Evolutionary conservation across 2,888 invertebrate genomes (phyloP), one percentile per base, ranked within the genome.

Genomic region (Thera britannica): DNA sequence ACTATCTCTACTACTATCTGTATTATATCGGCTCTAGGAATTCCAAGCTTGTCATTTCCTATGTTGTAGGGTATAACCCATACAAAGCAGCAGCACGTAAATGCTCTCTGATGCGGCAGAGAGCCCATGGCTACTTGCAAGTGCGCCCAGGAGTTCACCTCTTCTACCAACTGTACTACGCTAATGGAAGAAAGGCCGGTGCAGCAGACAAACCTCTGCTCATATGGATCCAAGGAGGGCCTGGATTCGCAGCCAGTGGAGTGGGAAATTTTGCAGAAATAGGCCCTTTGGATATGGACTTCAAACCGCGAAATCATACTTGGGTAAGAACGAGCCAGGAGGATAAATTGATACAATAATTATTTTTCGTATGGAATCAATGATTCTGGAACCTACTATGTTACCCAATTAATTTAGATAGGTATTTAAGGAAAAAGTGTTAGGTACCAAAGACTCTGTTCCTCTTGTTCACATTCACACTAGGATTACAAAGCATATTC

Each of bases 161-260:
- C 92, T 98, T 98, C 86, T 98, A 97, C 94, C 98, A 98, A 97
- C 90, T 98, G n/a, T 97, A 97, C 83, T 96, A 96, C 79, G 97
- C 96, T 23, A 96, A 96, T 23, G 95, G 96, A 0, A 94, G 94
- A 59, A 94, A 94, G 0, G 71, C 82, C 2, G 94, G 92, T 3
- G 84, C 95, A 89, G 44, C 95, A 9, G 92, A 93, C 38, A 92
- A 92, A 65, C 98, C 98, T 0, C 86, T 98, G 6, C 93, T 97
- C 55, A 96, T 98, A 80, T 98, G 98, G 98, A 94, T 98, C 34
- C 97, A 98, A 94, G 98, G 98, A 36, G 98, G 98, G 0, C 98
- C 98, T 0, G 98, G 95, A 0, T 95, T 95, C n/a, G 97, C 97
- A 0, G 96, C 97, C 2, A 96, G 96, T n/a, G 97, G 97, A 0